Evolutionary conservation across 2,888 invertebrate species (phyloP), one percentile per base, ranked within the genome.

Genomic region (Microctonus brassicae): DNA sequence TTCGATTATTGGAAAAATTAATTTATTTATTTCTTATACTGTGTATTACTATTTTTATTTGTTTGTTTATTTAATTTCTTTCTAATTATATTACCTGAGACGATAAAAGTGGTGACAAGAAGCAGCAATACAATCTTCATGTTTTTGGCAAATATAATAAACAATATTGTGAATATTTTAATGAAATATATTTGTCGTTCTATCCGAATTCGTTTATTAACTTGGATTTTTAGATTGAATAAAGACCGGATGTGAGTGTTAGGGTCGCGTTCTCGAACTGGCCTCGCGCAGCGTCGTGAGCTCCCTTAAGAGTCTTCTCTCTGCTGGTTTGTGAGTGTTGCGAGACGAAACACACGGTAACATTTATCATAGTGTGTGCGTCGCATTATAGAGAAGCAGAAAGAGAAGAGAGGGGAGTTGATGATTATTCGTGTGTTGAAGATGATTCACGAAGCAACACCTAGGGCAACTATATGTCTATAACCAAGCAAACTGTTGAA

Each of bases 71-170:
- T 3, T 39, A n/a, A 5, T 13, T 39, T 39, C 39, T n/a, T 13
- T 39, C 5, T 13, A 39, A 11, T 0, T 39, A 65, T 24, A 20
- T 66, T 66, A 91, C 91, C 91, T 89, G 90, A 88, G 67, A 88
- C 88, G 74, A 90, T 90, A 81, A 88, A 89, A 81, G 89, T 89
- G 86, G 89, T 89, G 84, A 88, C 86, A 82, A 91, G 88, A 87
- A 91, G 83, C 79, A 90, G 85, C 85, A 90, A 89, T 83, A 90
- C 88, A 84, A 90, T 90, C 84, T 91, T 86, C 85, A 90, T 85
- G 78, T 77, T 86, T 84, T 83, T 84, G 88, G 77, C 74, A 77
- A 76, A n/a, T n/a, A n/a, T n/a, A 65, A 75, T 76, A 57, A 55
- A 29, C 26, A 22, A 61, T n/a, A n/a, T 57, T 58, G 26, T 29